Percentiles rank a stretch among this genome's conserved stretches.
These are phyloP conservation scores for Peromyscus melanophrys DNA, from an alignment of 2,797 vertebrate species.

Conservation along the genomic window DNA sequence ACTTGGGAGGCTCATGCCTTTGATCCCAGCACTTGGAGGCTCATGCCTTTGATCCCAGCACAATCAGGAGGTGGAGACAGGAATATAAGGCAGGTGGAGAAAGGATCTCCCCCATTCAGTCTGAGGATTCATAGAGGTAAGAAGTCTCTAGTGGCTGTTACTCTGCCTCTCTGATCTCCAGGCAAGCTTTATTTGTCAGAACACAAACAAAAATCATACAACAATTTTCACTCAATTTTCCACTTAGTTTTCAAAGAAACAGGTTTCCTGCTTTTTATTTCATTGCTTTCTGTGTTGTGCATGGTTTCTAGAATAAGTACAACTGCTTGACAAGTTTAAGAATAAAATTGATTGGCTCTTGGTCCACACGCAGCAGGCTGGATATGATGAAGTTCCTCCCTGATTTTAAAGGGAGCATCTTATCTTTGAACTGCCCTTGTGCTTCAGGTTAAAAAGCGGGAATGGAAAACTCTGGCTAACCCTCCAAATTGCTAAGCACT, in stretches of 20 bases:
- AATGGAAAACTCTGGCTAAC: neutral
- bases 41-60: too few species aligned
- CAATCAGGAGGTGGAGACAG: too few species aligned
- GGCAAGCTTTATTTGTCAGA: too few species aligned
- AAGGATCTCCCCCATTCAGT: too few species aligned
- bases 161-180: too few species aligned
- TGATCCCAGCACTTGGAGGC: too few species aligned
- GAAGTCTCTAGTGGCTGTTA: too few species aligned
- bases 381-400: neutral
- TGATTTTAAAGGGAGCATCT: constrained; percentile 17
- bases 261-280: constrained; percentile 14
- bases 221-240: neutral
- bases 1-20: too few species aligned
- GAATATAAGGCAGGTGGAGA: too few species aligned
- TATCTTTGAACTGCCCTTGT: neutral
- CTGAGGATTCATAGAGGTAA: too few species aligned
- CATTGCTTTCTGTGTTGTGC: neutral
- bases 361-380: neutral
- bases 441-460: neutral
- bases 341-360: constrained; percentile 40
- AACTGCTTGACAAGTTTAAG: neutral
- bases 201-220: too few species aligned
- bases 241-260: constrained; percentile 34
- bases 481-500: neutral
- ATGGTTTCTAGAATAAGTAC: constrained; percentile 36